Evolutionary conservation across 2,797 vertebrate species (phyloP), one percentile per base, ranked within the genome.

Genomic region (Lagorchestes hirsutus): DNA sequence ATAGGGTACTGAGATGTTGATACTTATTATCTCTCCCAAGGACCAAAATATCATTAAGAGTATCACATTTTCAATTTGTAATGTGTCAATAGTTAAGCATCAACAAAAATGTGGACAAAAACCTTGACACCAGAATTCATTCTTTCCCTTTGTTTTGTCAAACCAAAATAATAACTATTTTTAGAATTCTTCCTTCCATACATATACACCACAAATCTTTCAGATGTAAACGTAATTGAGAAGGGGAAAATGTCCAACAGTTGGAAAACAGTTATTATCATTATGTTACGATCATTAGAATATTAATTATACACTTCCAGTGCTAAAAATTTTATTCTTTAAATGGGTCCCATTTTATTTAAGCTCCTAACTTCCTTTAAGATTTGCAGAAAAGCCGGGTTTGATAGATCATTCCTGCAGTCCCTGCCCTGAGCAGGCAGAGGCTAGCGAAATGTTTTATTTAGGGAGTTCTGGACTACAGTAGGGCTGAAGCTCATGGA

Each of bases 221-320:
- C 31, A 93, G n/a, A 96, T 92, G 22, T 95, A 93, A 95, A 93
- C 92, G 94, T 92, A 95, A 91, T 96, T 98, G 54, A 97, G 93
- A 96, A 0, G 3, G 50, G 96, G 31, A 57, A 57, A 95, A 8
- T 28, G 0, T 93, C 34, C 62, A 56, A 55, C 55, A 96, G 54
- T 90, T 93, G 91, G 92, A 97, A 97, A 97, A 8, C 3, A 31
- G 94, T 52, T 94, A 95, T 29, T 6, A 0, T 67, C 62, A 95
- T 93, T 95, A 96, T 12, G 95, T 82, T 56, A 95, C 56, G 59
- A 40, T 2, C 82, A 58, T 54, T 16, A 91, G 57, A 94, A 50
- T 93, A 93, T 46, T 92, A 97, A 96, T 97, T 87, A 95, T 55
- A 67, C 0, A 18, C 95, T 92, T 6, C 1, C 55, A 94, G 16